Base-by-base conservation (phyloP, 1,140 invertebrate genomes). In the Phymorhynchus buccinoides region DNA sequence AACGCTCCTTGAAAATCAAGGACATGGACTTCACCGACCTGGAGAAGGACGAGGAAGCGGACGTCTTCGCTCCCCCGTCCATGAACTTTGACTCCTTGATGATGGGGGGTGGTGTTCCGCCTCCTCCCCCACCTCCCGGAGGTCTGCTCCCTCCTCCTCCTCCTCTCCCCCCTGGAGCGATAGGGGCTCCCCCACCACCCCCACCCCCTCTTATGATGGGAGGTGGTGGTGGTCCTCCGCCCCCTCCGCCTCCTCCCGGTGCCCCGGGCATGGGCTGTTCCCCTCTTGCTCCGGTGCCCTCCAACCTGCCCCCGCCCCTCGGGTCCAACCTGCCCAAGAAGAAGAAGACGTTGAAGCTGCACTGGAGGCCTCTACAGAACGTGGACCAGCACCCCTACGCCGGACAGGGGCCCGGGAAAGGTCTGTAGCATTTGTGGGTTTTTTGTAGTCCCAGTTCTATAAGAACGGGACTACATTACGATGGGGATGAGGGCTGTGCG, bases 341-440 rank as follows among this genome's bases (percentile, higher is more conserved):
- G 89, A 99, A 99, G 93, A 99, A 99, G 93, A 99, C 98, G 30
- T 96, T 99, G 6, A 99, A 99, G 94, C 94, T 99, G n/a, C 99
- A 99, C 93, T 99, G 99, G 99, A 97, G 97, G 92, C 97, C 99
- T 94, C 93, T 95, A 3, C 92, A 94, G 96, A 85, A 18, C 52
- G 88, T 88, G 27, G 88, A 89, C 80, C 78, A 1, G 95, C 96
- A 27, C 95, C 96, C 27, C 94, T 96, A 56, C 4, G 56, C 56
- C 18, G 12, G 56, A 62, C 94, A 87, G 86, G 95, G 95, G 86
- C 94, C 88, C n/a, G n/a, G n/a, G n/a, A n/a, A n/a, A n/a, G n/a
- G n/a, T n/a, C n/a, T n/a, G n/a, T n/a, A n/a, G n/a, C n/a, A n/a
- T n/a, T n/a, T n/a, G n/a, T n/a, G n/a, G n/a, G n/a, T n/a, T n/a